Evolutionary conservation across 2,113 vertebrate species (phyloP), one percentile per base, ranked within the genome.

Genomic region (Lepisosteus oculatus): DNA sequence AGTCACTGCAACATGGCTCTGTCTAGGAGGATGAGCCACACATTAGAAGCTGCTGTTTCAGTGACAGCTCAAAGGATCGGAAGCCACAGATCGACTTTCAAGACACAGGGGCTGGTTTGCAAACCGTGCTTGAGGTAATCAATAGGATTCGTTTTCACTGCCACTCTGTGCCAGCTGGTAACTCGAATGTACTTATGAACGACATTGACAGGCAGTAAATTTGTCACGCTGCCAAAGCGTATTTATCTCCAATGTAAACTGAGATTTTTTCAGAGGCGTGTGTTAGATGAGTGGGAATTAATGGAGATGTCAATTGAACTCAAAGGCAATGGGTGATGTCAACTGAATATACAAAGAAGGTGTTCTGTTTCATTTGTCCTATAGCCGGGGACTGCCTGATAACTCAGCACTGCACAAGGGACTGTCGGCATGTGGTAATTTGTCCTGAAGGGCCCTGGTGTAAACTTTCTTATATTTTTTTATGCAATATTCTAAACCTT

Each of bases 61-160:
- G 42, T 43, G 62, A n/a, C 62, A 43, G 29, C 17, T 65, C 29
- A 29, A 15, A 65, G 29, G 62, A 43, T 43, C 8, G 8, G 3
- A 7, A 11, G 8, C 17, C 17, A 65, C 11, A 65, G 29, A 41
- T 65, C 42, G 1, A 65, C 42, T 29, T 15, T n/a, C 8, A 62
- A 15, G 17, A 15, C 61, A 4, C 5, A 13, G 62, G 29, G 29
- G 8, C 42, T n/a, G 13, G 3, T 65, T 41, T 41, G 42, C 8
- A 65, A 7, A 65, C 42, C n/a, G 12, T 59, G 57, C 57, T 59
- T 15, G 14, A 43, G 42, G 8, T 65, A 65, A 65, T 65, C 62
- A 65, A 65, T 65, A 41, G 42, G 62, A 65, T 65, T 65, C 8
- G 29, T 65, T 65, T 65, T 8, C 62, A 65, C 42, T 65, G 62